Evolutionary conservation across 1,140 invertebrate species (phyloP), one percentile per base, ranked within the genome.

Genomic region (Caenorhabditis elegans): DNA sequence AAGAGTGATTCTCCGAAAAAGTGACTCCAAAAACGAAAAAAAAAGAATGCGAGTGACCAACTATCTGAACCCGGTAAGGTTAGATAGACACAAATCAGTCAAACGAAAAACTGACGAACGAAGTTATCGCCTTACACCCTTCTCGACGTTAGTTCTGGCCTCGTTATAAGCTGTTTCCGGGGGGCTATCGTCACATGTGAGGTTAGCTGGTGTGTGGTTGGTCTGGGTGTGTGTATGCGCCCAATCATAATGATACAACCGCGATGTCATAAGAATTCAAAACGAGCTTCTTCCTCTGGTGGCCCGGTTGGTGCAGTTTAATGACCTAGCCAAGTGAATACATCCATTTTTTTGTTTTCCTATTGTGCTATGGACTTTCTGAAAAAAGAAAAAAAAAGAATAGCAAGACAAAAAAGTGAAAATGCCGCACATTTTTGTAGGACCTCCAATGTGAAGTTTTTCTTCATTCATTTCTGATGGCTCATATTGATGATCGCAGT

Each of bases 211-310:
- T 60, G 31, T 60, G 53, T 60, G 26, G 53, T 60, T 60, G 53
- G 60, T 43, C 34, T 39, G 39, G 36, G 60, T 70, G 60, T 70
- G 17, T 70, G 34, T 70, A 34, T 24, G 51, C 24, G 2, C 60
- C 60, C 34, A 70, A 70, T 70, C 31, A 70, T 70, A 70, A 70
- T 70, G 60, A 70, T 70, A 70, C 60, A 70, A 70, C 60, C 34
- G 34, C 60, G 60, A 70, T 39, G 60, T 70, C 60, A 70, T 70
- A 70, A 70, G 60, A 70, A 70, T 70, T 70, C 60, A 70, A 36
- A 70, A 70, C 60, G 31, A 70, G 31, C 31, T 70, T 43, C 34
- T 39, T 70, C 60, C 60, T 39, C 34, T 22, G 31, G 11, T 26
- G 34, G 19, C 31, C 26, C 11, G 28, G 26, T 22, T 70, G 60